phyloP scores from a whole-genome alignment of 2,888 invertebrate genomes.

The Scotopteryx bipunctaria region DNA sequence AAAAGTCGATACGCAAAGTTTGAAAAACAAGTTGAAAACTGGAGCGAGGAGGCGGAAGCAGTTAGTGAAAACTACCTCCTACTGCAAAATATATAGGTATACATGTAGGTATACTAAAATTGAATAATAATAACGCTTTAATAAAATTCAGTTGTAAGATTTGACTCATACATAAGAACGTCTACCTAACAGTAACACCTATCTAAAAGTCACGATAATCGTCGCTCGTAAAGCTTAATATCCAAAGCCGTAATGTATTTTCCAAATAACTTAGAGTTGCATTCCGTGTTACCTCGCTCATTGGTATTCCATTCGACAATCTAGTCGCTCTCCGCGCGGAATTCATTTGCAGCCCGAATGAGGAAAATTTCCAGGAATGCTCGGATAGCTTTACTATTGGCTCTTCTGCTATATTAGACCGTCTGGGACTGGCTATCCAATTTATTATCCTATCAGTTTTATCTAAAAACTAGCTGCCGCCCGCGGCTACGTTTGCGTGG shows the following conservation, averaged over 20 bases:
- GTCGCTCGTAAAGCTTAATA: conserved; percentile 41
- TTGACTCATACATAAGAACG: too few relatives aligned
- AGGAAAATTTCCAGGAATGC: conserved; percentile 24
- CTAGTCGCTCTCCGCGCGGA: conserved; percentile 49
- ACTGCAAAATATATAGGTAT: too few relatives aligned
- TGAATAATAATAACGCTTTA: too few relatives aligned
- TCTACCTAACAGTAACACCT: too few relatives aligned
- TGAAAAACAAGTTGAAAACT: conserved; percentile 47
- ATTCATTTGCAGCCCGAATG: conserved; percentile 51
- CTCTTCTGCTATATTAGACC: conserved; percentile 10
- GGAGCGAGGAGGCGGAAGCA: conserved; percentile 40
- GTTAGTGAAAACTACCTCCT: too few relatives aligned
- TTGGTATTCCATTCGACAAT: conserved; percentile 57
- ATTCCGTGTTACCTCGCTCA: conserved; percentile 44
- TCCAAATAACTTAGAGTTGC: conserved; percentile 34
- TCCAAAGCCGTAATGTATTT: conserved; percentile 21
- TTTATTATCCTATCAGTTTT: conserved; percentile 11
- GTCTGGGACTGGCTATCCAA: conserved; percentile 2
- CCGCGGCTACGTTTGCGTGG: too few relatives aligned
- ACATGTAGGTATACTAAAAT: too few relatives aligned
- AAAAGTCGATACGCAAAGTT: too few relatives aligned
- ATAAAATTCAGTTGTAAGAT: too few relatives aligned
- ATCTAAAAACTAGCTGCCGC: too few relatives aligned
- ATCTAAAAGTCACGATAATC: too few relatives aligned
- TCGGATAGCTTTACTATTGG: conserved; percentile 13